A percentile compares a stretch with the other conserved stretches of the same genome.
These are phyloP conservation scores for Tachystola acroxantha DNA, from an alignment of 2,888 invertebrate genomes.

Conservation along the genomic window DNA sequence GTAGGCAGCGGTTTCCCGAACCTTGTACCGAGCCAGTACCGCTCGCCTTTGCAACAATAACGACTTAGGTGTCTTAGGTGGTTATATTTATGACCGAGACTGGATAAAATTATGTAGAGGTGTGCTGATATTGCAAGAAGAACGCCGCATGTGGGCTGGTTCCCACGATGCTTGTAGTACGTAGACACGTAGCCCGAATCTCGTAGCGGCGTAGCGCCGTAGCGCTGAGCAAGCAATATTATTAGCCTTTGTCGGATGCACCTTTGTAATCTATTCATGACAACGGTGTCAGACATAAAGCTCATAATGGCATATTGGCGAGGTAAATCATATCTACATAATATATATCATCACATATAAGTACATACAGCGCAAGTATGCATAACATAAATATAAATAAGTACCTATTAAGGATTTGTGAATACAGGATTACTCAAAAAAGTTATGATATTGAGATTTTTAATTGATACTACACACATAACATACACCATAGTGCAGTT, in stretches of 20 bases:
- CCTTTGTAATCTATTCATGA: conserved; percentile 17
- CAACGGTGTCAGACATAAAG: conserved; percentile 9
- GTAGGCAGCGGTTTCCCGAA: conserved; percentile 15
- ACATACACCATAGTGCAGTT: no score
- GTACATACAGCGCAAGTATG: no score
- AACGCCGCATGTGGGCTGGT: conserved; percentile 38
- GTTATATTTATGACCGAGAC: conserved; percentile 48
- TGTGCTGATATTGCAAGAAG: conserved; percentile 50
- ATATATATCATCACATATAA: no score
- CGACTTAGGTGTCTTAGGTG: conserved; percentile 41
- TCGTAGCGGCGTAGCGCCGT: conserved; percentile 20
- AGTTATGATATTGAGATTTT: no score
- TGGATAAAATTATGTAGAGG: conserved; percentile 58
- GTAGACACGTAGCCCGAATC: conserved; percentile 15
- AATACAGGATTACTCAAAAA: no score
- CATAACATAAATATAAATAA: no score
- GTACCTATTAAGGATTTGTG: no score
- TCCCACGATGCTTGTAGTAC: conserved; percentile 35
- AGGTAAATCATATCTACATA: conserved; percentile 13
- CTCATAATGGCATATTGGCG: conserved; percentile 10
- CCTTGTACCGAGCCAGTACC: conserved; percentile 24
- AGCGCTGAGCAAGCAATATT: conserved; percentile 25
- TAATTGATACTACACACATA: no score
- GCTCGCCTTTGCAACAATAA: conserved; percentile 42
- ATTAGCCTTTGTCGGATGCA: conserved; percentile 18